Evolutionary conservation across 2,888 invertebrate genomes (phyloP).

Genomic region (Pandemis heparana): DNA sequence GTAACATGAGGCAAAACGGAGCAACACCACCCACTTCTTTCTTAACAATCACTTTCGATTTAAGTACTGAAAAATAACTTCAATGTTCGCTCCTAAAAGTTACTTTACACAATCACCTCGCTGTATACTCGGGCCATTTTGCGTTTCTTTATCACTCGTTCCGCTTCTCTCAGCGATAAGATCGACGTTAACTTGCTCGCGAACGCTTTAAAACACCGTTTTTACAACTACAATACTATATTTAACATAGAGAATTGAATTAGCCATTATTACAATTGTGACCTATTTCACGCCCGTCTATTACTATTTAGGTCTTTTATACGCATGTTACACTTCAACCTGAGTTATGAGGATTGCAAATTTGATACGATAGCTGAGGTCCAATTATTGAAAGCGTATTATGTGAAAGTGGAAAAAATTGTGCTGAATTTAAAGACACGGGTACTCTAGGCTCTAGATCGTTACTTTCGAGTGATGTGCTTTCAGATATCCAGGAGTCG

Average conservation of each 20-base stretch:
- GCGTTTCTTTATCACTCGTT: conserved; percentile 54
- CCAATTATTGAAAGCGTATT: too few species aligned
- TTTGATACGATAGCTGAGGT: neutral
- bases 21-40: neutral
- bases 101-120: conserved; percentile 2
- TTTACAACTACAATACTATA: neutral
- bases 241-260: neutral
- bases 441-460: too few species aligned
- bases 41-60: neutral
- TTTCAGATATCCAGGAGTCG: too few species aligned
- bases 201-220: conserved; percentile 47
- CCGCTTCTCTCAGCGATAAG: conserved; percentile 57
- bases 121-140: conserved; percentile 37
- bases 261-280: neutral
- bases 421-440: too few species aligned
- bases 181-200: conserved; percentile 57
- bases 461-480: too few species aligned
- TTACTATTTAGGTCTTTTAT: neutral
- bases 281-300: conserved; percentile 30
- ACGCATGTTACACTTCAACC: neutral
- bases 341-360: neutral
- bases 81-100: neutral
- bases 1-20: neutral
- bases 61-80: neutral
- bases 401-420: too few species aligned